Conservation (phyloP, 2,888 invertebrate species). For the Campopleginae sp. region DNA sequence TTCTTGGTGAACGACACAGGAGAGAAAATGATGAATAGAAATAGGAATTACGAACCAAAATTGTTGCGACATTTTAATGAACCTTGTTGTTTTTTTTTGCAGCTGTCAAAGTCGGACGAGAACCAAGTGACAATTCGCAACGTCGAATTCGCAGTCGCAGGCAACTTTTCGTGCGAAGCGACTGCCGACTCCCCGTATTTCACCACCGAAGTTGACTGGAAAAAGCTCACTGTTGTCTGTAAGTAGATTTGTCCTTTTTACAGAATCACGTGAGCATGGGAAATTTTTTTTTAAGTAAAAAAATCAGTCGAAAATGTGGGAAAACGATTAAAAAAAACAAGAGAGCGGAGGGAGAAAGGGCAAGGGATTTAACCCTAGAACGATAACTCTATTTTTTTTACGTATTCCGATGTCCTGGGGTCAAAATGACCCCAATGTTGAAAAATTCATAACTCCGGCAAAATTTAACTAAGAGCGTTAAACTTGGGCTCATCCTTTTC, state of each 20-base stretch:
- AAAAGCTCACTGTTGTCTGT: conserved; percentile 91
- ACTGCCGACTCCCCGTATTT: conserved; percentile 90
- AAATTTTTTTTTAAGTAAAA: no score
- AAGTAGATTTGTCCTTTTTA: conserved; percentile 82
- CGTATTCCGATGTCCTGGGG: no score
- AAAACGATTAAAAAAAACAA: no score
- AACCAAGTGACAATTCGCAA: conserved; percentile 90
- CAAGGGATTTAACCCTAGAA: no score
- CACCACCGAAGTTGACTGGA: conserved; percentile 88
- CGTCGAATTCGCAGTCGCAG: conserved; percentile 89
- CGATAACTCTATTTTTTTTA: no score
- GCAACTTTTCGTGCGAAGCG: conserved; percentile 92
- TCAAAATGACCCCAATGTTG: no score
- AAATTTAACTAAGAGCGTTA: no score
- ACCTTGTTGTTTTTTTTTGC: conserved; percentile 75
- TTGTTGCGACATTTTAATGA: not conserved
- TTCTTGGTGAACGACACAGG: not conserved
- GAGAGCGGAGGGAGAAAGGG: no score
- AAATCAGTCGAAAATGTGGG: not conserved
- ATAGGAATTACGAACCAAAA: not conserved
- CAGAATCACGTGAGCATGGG: no score
- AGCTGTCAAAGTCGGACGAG: conserved; percentile 90
- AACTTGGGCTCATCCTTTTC: no score
- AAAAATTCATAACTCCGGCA: no score
- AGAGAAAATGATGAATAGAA: not conserved